Evolutionary conservation across 1,140 invertebrate species (phyloP).

Genomic region (Bradysia coprophila): DNA sequence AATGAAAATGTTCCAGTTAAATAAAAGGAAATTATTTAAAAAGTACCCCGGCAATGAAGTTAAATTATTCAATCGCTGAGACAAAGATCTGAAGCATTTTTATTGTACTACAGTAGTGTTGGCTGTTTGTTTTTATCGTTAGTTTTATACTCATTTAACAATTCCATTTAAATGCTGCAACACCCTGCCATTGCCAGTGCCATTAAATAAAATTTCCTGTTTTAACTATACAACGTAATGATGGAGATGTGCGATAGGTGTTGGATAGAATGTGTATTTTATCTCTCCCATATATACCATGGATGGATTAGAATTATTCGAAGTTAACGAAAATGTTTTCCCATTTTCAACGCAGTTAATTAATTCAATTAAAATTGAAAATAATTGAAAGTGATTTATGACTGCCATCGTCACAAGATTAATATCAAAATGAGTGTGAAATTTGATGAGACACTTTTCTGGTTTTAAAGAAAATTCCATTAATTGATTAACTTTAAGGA

Average conservation of each 20-base stretch:
- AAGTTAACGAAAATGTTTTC: background rate
- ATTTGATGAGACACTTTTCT: background rate
- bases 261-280: too few relatives aligned
- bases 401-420: background rate
- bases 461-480: background rate
- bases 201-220: too few relatives aligned
- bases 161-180: too few relatives aligned
- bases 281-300: too few relatives aligned
- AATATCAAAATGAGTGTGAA: background rate
- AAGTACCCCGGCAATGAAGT: background rate
- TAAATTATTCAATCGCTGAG: background rate
- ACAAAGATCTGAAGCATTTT: too few relatives aligned
- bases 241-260: too few relatives aligned
- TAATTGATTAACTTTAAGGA: background rate
- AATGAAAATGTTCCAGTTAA: background rate
- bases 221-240: too few relatives aligned
- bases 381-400: background rate
- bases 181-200: too few relatives aligned
- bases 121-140: too few relatives aligned
- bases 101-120: too few relatives aligned
- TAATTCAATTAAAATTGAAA: background rate
- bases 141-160: too few relatives aligned
- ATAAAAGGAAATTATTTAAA: background rate
- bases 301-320: background rate
- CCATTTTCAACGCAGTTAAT: background rate